A percentile compares a stretch with the other conserved stretches of the same genome.
These are phyloP conservation scores for Cepphus grylle DNA, from an alignment of 2,113 vertebrate species.

Conservation along the genomic window DNA sequence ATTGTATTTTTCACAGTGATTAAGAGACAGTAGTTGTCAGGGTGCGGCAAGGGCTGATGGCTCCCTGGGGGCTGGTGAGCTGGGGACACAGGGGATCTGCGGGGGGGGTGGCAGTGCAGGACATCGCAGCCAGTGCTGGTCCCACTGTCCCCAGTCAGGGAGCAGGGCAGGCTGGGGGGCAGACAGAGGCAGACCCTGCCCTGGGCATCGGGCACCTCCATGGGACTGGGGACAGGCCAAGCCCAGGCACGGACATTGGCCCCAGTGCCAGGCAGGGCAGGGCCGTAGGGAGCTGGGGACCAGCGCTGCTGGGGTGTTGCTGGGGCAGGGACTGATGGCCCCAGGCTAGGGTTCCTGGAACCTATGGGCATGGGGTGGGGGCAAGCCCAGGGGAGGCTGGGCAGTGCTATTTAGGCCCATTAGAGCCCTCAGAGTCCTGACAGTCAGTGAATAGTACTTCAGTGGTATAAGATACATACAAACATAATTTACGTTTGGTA, in stretches of 20 bases:
- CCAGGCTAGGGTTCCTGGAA: not conserved
- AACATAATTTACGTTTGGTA: not conserved
- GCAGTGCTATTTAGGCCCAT: not conserved
- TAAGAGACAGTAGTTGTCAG: not conserved
- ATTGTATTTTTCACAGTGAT: not conserved
- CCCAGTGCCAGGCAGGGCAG: not conserved
- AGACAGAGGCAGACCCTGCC: too few relatives aligned
- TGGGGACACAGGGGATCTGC: not conserved
- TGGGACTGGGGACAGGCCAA: not conserved
- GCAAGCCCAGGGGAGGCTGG: not conserved
- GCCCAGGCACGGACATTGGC: not conserved
- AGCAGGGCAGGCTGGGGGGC: accelerated
- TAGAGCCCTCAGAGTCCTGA: not conserved
- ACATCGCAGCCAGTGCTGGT: not conserved
- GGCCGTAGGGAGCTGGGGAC: not conserved
- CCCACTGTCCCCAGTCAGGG: too few relatives aligned
- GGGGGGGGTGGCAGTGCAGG: accelerated
- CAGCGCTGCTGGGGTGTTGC: not conserved
- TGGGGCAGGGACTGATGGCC: too few relatives aligned
- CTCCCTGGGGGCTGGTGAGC: accelerated
- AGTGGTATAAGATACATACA: not conserved
- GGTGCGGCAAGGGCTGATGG: too few relatives aligned
- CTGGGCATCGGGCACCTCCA: not conserved
- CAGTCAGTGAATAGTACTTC: not conserved
- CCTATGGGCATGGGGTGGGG: accelerated